Percentiles rank a stretch among this genome's conserved stretches.
phyloP scores from a whole-genome alignment of 2,113 vertebrate genomes.

The Tylochromis polylepis region DNA sequence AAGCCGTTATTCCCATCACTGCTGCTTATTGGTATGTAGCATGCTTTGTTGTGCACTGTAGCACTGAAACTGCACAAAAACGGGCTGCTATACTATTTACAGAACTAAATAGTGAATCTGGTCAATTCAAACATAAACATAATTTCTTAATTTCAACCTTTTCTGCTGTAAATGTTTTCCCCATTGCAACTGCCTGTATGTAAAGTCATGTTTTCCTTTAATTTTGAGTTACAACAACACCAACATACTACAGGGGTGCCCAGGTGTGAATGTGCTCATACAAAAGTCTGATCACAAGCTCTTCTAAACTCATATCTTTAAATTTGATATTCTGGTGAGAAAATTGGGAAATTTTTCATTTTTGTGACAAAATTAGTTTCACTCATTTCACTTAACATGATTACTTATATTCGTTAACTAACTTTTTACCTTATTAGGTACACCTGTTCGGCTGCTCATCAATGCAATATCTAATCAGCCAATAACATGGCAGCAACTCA shows the following conservation, averaged over 20 bases:
- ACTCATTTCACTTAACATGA: neutral
- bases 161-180: neutral
- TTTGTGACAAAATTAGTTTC: neutral
- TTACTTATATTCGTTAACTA: neutral
- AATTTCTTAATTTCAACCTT: neutral
- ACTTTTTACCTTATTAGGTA: neutral
- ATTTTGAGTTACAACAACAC: neutral
- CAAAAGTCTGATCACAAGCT: neutral
- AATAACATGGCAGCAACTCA: neutral
- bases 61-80: neutral
- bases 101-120: neutral
- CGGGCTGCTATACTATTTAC: neutral
- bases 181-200: neutral
- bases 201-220: neutral
- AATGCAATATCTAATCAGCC: neutral
- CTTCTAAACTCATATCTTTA: neutral
- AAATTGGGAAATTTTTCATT: neutral
- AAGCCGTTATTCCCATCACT: too few species aligned
- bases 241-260: neutral
- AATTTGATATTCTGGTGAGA: neutral
- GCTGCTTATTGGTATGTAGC: neutral
- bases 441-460: neutral
- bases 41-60: neutral
- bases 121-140: neutral
- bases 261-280: neutral